Evolutionary conservation across 2,888 invertebrate species (phyloP), one percentile per base, ranked within the genome.

Genomic region (Mimumesa dahlbomi): DNA sequence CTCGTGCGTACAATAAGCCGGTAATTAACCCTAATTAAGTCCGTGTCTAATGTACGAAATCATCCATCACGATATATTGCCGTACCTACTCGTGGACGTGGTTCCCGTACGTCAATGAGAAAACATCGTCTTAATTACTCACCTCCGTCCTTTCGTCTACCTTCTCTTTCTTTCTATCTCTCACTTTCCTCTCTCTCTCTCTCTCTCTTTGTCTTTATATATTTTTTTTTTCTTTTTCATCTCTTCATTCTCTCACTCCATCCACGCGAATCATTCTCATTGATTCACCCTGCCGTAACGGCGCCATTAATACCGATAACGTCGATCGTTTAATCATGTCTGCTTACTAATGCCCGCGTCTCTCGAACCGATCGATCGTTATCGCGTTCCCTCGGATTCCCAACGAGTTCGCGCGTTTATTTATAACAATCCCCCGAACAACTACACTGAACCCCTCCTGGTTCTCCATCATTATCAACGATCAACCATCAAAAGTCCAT

Each of bases 1-100:
- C 58, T 49, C 49, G 22, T 11, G 9, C 64, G 57, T 72, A 85
- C 87, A 87, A 87, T 87, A 85, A n/a, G 83, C 72, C 67, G 63
- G 79, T 83, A 86, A 87, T 87, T 87, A 86, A 85, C 82, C 81
- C 80, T 86, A 87, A 87, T 87, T 87, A 87, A 86, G 85, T 77
- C 70, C 75, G 78, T 73, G 79, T 77, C 77, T 80, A 74, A 79
- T 54, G 67, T 79, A 78, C 75, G 70, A 80, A 84, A 82, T 84
- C 86, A 84, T 86, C 85, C 82, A 84, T 86, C 84, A 83, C 72
- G 74, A 69, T 50, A 58, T 58, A n/a, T n/a, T n/a, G n/a, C n/a
- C n/a, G n/a, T 29, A 29, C 45, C 29, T 5, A n/a, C n/a, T 38
- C 29, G 36, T n/a, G 18, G 21, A 16, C 18, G n/a, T 42, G 22